Evolutionary conservation across 2,113 vertebrate genomes (phyloP), one percentile per base, ranked within the genome.

Genomic region (Leptobrachium ailaonicum): DNA sequence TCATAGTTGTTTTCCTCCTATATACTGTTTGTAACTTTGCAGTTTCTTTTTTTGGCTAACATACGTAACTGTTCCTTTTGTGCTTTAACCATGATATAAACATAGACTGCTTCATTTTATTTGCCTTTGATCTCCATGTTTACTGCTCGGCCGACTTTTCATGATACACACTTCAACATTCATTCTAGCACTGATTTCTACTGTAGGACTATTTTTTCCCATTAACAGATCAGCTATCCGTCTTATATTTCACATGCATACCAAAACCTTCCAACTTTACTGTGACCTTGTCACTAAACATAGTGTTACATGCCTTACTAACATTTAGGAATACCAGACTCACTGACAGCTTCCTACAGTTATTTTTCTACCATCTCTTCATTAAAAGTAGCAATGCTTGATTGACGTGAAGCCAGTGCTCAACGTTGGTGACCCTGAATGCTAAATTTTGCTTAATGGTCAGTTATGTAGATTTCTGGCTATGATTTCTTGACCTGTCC

Each of bases 231-330:
- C 64, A 50, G 43, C 72, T 81, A 40, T 62, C 79, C 44, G 3
- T 81, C 79, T 81, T 71, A 69, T 44, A 53, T 81, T 75, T 81
- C 79, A 81, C 79, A 81, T 73, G 79, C 79, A 81, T 81, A 69
- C 79, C 79, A 67, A 62, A 81, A 69, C 71, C 72, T 58, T 54
- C 72, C 79, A 81, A 81, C 72, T 81, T 81, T 81, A 69, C 79
- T 81, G 45, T 81, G 79, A 81, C 79, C 79, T 81, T 81, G 79
- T 75, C 79, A 81, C 79, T 81, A 81, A 75, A 81, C 79, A 81
- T 81, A 81, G 79, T 81, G 79, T 81, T 64, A 81, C 50, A 81
- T 81, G 73, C 53, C 79, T 81, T 47, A 45, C 58, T 74, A 80
- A 74, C 78, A 68, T 68, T 80, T 80, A 80, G 54, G 78, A 80